Percentiles rank a stretch among this genome's conserved stretches.
Evolutionary conservation across 2,797 vertebrate genomes (phyloP).

Genomic region (Hydrophis major): DNA sequence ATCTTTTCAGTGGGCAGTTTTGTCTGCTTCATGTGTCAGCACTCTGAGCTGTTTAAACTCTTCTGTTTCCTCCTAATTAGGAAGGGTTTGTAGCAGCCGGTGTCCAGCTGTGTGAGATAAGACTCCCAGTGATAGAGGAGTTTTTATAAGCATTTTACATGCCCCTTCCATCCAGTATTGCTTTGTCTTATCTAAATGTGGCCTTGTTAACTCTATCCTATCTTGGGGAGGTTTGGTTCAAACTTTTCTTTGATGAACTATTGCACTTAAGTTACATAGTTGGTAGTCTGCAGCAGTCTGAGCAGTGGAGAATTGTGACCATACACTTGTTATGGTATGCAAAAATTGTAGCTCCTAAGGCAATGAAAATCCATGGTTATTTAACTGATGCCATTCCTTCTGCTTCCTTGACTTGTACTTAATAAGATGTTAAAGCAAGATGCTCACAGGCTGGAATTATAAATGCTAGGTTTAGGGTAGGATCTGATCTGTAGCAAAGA

Average conservation of each 20-base stretch:
- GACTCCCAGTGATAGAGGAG: conserved; percentile 13
- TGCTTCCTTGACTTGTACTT: conserved; percentile 1
- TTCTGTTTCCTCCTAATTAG: conserved; percentile 11
- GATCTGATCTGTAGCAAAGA: neutral
- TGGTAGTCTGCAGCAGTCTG: conserved; percentile 22
- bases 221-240: conserved; percentile 29
- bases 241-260: conserved; percentile 43
- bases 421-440: conserved; percentile 28
- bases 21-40: conserved; percentile 25
- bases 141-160: conserved; percentile 57
- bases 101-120: conserved; percentile 33
- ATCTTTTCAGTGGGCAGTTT: conserved; percentile 12
- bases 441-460: conserved; percentile 4
- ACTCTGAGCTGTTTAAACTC: neutral
- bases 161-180: conserved; percentile 38
- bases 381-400: neutral
- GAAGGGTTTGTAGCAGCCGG: conserved; percentile 33
- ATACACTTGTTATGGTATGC: neutral
- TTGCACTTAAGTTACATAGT: conserved; percentile 25
- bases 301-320: conserved; percentile 10
- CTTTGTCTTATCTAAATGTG: conserved; percentile 57
- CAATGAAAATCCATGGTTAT: conserved; percentile 17
- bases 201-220: conserved; percentile 52
- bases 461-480: neutral
- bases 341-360: conserved; percentile 3